Base-by-base conservation (phyloP, 2,888 invertebrate species). In the Dicyrtoma fusca region DNA sequence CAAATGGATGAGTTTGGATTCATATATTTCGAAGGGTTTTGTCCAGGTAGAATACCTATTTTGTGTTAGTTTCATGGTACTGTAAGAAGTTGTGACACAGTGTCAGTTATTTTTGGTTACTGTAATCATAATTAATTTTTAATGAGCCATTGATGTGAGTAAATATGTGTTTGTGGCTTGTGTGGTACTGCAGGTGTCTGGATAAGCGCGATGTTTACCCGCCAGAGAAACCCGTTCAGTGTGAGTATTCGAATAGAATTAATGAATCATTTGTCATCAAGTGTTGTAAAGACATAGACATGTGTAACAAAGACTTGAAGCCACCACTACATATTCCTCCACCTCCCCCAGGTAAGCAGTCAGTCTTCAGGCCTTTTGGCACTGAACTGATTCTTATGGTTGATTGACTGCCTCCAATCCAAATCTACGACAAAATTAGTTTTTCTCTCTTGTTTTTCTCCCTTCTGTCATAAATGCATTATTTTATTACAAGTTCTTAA, bases 161-260 rank as follows among this genome's bases (percentile, higher is more conserved):
- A 26, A 61, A 34, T 8, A 53, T 17, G 53, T 53, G 53, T 49
- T 17, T 49, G 19, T 49, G 19, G 49, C 49, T 17, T 49, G 49
- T 34, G 34, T 34, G 34, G 34, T 34, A 34, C 34, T 34, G 69
- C 88, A 92, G 92, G 89, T 92, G 92, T 87, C 88, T 91, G 88
- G 88, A 88, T 85, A 87, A 86, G 86, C 87, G 86, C 85, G 87
- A 89, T 85, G 87, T 89, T 86, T 88, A 90, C 85, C 91, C 91
- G 84, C 88, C 88, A 85, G 89, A 90, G 87, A 91, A 91, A 85
- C 90, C 91, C 85, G 88, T 92, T 88, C 87, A 90, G 88, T 92
- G 92, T 88, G 89, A 90, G 86, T 88, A 88, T 85, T 88, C 89
- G 85, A 88, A 88, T 86, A 87, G 87, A 86, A 87, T 87, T 86